phyloP scores from a whole-genome alignment of 2,888 invertebrate genomes.

The Agrotis puta region DNA sequence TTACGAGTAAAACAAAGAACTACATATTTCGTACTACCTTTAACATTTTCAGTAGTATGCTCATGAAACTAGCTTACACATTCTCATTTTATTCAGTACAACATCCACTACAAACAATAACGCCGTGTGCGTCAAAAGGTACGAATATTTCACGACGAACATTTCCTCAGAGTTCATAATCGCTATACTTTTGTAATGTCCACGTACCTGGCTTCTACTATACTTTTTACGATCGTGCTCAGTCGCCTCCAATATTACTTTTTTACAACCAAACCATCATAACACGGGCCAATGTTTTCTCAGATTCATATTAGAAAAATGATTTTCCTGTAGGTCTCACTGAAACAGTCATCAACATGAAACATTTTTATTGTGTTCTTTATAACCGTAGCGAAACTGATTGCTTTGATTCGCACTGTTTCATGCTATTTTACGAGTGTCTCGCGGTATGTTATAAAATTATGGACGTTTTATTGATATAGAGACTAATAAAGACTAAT shows the following conservation, averaged over 20 bases:
- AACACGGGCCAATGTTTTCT: conserved; percentile 72
- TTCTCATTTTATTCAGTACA: conserved; percentile 29
- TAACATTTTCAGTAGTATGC: not conserved
- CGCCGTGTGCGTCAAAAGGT: conserved; percentile 46
- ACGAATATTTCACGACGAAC: conserved; percentile 57
- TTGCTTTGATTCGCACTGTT: conserved; percentile 56
- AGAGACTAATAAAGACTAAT: conserved; percentile 48
- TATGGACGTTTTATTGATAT: conserved; percentile 56
- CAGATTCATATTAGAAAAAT: conserved; percentile 74
- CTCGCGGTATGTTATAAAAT: conserved; percentile 47
- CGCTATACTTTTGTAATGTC: conserved; percentile 67
- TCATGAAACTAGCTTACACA: conserved; percentile 18
- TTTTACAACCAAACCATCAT: conserved; percentile 80
- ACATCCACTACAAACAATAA: conserved; percentile 35
- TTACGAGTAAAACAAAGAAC: not conserved
- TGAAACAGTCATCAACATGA: conserved; percentile 64
- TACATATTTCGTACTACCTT: not conserved
- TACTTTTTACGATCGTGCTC: conserved; percentile 77
- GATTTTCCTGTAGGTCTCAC: conserved; percentile 67
- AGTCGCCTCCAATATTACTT: conserved; percentile 76
- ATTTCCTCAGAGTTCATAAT: conserved; percentile 56
- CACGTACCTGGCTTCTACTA: conserved; percentile 70
- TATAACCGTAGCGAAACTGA: conserved; percentile 52
- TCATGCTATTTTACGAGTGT: conserved; percentile 59
- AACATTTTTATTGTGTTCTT: conserved; percentile 62